Conservation (phyloP, 2,113 vertebrate genomes). For the Picathartes gymnocephalus region DNA sequence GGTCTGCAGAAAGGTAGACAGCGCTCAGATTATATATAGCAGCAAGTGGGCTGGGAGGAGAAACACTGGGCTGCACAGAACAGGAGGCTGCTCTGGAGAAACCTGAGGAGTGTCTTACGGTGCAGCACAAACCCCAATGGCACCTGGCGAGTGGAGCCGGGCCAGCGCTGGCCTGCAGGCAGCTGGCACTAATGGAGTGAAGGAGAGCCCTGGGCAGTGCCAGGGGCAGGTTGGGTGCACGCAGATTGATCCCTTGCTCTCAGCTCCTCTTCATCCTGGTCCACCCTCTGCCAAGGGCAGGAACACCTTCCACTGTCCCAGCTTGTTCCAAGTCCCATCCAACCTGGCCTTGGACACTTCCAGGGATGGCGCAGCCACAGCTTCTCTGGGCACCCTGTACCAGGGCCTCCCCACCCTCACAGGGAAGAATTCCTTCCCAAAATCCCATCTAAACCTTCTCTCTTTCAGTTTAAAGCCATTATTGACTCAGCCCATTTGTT, state of each 20-base stretch:
- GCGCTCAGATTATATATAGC: slow-evolving; percentile 3
- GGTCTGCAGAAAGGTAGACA: slow-evolving; percentile 13
- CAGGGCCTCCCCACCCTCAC: not conserved
- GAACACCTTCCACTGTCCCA: not conserved
- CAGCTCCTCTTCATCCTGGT: not conserved
- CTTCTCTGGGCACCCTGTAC: not conserved
- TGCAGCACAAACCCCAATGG: not conserved
- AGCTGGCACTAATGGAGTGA: fast-evolving
- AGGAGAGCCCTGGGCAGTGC: not conserved
- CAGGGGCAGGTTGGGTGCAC: not conserved
- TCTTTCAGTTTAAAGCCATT: not conserved
- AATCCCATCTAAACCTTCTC: not conserved
- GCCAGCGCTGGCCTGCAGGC: not conserved
- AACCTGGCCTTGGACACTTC: not conserved
- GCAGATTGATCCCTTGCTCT: not conserved
- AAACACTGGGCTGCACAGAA: not conserved
- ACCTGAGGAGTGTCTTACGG: not conserved
- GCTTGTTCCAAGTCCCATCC: not conserved
- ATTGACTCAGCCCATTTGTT: not conserved
- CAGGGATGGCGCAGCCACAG: not conserved
- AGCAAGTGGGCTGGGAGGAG: slow-evolving; percentile 30
- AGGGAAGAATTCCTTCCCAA: not conserved
- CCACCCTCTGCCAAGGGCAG: not conserved
- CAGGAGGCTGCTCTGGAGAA: slow-evolving; percentile 2
- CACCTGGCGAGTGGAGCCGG: fast-evolving